Evolutionary conservation across 2,797 vertebrate species (phyloP).

Genomic region (Aphelocoma californica): DNA sequence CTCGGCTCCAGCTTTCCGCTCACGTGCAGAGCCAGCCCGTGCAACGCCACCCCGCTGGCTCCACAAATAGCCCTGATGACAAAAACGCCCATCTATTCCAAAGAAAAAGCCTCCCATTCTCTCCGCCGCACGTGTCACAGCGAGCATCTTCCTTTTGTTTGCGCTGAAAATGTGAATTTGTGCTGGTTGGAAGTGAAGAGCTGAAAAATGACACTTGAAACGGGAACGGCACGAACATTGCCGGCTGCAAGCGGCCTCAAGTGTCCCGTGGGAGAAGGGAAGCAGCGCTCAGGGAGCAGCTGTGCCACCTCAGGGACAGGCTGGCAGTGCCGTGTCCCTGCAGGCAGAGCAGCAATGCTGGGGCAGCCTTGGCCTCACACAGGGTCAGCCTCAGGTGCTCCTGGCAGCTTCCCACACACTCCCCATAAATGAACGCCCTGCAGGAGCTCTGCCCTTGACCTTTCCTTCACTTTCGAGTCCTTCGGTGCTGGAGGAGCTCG

Average conservation of each 20-base stretch:
- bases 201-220: neutral
- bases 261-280: neutral
- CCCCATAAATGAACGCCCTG: fast-evolving
- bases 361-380: neutral
- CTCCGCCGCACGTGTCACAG: neutral
- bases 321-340: neutral
- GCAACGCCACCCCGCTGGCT: neutral
- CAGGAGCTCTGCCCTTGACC: neutral
- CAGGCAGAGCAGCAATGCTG: neutral
- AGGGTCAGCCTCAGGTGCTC: neutral
- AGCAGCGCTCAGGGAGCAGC: neutral
- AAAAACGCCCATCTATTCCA: neutral
- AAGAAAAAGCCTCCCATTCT: neutral
- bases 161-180: neutral
- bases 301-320: neutral
- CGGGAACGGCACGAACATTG: neutral
- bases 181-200: neutral
- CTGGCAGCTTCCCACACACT: fast-evolving
- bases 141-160: neutral
- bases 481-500: fast-evolving
- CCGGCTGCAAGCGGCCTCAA: neutral
- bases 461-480: fast-evolving
- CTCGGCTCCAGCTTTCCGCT: neutral
- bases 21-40: neutral
- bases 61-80: neutral